Evolutionary conservation across 1,140 invertebrate species (phyloP).

Genomic region (Cotesia glomerata): DNA sequence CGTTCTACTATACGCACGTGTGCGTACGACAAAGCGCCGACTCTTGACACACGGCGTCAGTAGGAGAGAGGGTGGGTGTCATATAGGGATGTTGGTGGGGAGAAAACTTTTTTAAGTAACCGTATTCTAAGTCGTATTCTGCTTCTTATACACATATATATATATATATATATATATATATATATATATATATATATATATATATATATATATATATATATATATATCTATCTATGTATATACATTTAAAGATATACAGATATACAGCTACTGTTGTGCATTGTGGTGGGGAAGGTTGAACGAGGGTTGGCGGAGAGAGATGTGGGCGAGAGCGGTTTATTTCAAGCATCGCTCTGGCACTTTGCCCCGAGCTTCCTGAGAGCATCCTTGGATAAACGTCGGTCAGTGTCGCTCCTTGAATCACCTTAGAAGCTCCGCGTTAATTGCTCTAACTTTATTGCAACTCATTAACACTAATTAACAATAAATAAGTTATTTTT

Average conservation of each 20-base stretch:
- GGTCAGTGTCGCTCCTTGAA: slow-evolving; percentile 39
- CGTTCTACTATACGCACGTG: slow-evolving; percentile 25
- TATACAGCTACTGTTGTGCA: neutral
- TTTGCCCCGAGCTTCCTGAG: slow-evolving; percentile 59
- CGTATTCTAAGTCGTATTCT: neutral
- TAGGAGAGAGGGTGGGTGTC: slow-evolving; percentile 9
- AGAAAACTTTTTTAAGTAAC: too few species aligned
- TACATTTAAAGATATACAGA: neutral
- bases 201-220: neutral
- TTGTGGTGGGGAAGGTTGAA: slow-evolving; percentile 40
- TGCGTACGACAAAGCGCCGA: slow-evolving; percentile 24
- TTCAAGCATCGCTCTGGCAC: slow-evolving; percentile 61
- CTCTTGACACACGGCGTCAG: too few species aligned
- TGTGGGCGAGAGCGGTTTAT: slow-evolving; percentile 60
- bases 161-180: neutral
- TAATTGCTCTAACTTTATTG: too few species aligned
- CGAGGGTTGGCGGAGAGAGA: slow-evolving; percentile 51
- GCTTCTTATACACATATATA: neutral
- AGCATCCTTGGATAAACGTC: slow-evolving; percentile 47
- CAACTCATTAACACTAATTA: too few species aligned
- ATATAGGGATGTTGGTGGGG: neutral
- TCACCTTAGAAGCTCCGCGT: slow-evolving; percentile 27
- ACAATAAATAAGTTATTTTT: too few species aligned
- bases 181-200: too few species aligned
- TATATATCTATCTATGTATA: neutral